Base-by-base conservation (phyloP, 2,797 vertebrate species). In the Argya squamiceps region DNA sequence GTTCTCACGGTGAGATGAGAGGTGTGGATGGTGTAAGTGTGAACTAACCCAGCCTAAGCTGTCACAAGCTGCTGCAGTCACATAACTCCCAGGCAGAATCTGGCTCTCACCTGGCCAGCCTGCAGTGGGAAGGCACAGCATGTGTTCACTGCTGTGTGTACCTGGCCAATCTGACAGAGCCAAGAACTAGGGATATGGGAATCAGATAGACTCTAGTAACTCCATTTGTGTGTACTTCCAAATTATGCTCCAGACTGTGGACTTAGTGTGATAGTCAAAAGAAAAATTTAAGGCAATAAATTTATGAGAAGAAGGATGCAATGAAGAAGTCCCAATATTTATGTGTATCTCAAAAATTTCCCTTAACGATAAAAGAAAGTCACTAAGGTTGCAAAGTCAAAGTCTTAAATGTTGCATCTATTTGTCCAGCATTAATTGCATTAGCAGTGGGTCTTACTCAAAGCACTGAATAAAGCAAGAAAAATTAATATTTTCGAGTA, bases 1-100 rank as follows among this genome's bases (percentile, higher is more conserved):
- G 26, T 7, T 64, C 22, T 78, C 14, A 2, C 1, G 0, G 20
- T 8, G 30, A 69, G 69, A 27, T 21, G 46, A 60, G 37, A 19
- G 4, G 27, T 0, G 15, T 12, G 59, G 36, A 22, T 0, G 4
- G 10, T 6, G 11, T 7, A 21, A 60, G n/a, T 1, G 0, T 6
- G 30, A 90, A 41, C 73, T 50, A 19, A 36, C 37, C 11, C 41
- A 52, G 37, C 30, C 20, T 3, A 11, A 27, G 41, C 49, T 74
- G 19, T 11, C 46, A 36, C 2, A 50, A 83, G 29, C 20, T 24
- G 0, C 26, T 7, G 18, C 2, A 18, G 49, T 29, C 80, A 12
- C 4, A 0, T 0, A 41, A 44, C 4, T 62, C 19, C 47, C 36
- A 12, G 60, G 18, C 14, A 50, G 62, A 67, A 55, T 6, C 2